These are phyloP conservation scores for Nerophis lumbriciformis DNA, from an alignment of 2,113 vertebrate species.

Conservation along the genomic window DNA sequence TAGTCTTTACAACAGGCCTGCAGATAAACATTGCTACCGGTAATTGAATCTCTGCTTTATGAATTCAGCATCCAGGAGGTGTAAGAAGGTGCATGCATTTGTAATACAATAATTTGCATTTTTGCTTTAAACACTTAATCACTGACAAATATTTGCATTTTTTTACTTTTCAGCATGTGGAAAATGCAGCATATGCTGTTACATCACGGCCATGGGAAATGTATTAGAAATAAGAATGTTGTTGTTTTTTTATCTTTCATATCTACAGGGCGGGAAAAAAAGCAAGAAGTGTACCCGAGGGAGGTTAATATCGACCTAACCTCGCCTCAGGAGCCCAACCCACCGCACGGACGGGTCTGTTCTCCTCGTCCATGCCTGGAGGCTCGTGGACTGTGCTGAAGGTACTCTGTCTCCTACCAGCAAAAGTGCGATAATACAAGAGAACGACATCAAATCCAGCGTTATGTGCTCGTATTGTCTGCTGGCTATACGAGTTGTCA, in stretches of 20 bases:
- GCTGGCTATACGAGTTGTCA: neutral
- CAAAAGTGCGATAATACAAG: no score
- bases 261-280: neutral
- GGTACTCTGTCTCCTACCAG: neutral
- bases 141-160: neutral
- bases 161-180: neutral
- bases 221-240: neutral
- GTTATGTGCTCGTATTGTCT: neutral
- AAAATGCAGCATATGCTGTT: neutral
- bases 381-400: neutral
- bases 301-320: neutral
- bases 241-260: neutral
- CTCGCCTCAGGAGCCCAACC: neutral
- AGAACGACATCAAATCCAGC: neutral
- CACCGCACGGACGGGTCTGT: neutral
- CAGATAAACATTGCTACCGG: neutral
- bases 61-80: slow-evolving; percentile 9
- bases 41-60: slow-evolving; percentile 12
- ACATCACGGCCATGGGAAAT: neutral
- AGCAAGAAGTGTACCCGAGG: neutral
- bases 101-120: slow-evolving; percentile 4
- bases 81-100: neutral
- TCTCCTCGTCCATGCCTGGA: neutral
- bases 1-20: slow-evolving; percentile 2
- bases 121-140: neutral